phyloP scores from a whole-genome alignment of 2,888 invertebrate species.

The Onthophagus sagittarius region DNA sequence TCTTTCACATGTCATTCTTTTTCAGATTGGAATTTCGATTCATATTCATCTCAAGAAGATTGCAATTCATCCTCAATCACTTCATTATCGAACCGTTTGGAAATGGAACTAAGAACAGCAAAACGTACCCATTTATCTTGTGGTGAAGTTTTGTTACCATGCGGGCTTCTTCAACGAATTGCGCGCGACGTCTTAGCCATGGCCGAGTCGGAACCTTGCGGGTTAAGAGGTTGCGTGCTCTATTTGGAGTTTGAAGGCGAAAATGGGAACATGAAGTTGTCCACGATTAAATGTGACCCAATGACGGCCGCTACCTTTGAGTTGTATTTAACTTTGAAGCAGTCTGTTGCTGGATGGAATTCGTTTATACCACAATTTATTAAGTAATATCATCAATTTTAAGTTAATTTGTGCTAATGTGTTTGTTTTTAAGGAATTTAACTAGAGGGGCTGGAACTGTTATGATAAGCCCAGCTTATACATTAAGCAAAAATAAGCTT shows the following conservation, averaged over 20 bases:
- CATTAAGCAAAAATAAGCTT: conserved; percentile 86
- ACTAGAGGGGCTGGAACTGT: conserved; percentile 76
- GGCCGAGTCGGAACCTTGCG: conserved; percentile 88
- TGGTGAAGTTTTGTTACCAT: conserved; percentile 82
- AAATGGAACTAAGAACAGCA: conserved; percentile 74
- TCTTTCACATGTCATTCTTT: too few relatives aligned
- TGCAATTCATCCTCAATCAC: conserved; percentile 55
- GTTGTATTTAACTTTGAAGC: conserved; percentile 80
- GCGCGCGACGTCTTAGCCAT: conserved; percentile 75
- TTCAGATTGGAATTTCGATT: conserved; percentile 45
- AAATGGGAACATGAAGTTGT: conserved; percentile 63
- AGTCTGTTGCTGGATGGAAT: conserved; percentile 81
- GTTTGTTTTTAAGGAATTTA: too few relatives aligned
- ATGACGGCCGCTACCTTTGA: conserved; percentile 86
- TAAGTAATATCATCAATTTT: conserved; percentile 54
- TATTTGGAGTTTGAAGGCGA: conserved; percentile 78
- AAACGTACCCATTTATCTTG: conserved; percentile 76
- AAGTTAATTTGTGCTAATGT: neutral
- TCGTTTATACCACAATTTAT: conserved; percentile 82
- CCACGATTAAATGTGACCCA: conserved; percentile 79
- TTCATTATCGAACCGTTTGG: conserved; percentile 71
- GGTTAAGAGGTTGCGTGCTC: conserved; percentile 81
- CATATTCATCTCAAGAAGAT: conserved; percentile 40
- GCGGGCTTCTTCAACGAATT: conserved; percentile 75
- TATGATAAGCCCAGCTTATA: conserved; percentile 84